A percentile compares a stretch with the other conserved stretches of the same genome.
phyloP scores from a whole-genome alignment of 2,797 vertebrate genomes.

The Meriones psammophilus region DNA sequence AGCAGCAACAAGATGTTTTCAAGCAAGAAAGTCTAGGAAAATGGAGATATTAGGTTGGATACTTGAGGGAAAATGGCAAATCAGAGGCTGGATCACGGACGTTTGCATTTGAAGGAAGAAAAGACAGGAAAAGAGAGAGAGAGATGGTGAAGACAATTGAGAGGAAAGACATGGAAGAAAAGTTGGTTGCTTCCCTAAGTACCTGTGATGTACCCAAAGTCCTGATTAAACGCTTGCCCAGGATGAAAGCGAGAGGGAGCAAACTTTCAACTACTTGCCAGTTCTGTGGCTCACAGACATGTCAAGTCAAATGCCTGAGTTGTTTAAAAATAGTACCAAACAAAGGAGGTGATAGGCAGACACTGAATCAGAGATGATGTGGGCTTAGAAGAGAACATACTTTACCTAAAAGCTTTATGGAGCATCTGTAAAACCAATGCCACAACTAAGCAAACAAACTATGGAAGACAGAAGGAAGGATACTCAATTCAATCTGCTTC shows the following conservation, averaged over 20 bases:
- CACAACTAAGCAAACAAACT: neutral
- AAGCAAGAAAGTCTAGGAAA: neutral
- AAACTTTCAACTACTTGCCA: constrained; percentile 4
- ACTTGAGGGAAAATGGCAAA: neutral
- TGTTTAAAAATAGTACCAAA: neutral
- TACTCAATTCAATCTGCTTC: neutral
- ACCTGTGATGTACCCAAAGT: neutral
- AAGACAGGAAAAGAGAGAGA: neutral
- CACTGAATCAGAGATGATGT: neutral
- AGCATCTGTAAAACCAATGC: neutral
- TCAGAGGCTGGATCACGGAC: neutral
- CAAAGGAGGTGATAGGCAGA: neutral
- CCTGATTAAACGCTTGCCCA: neutral
- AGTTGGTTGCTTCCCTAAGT: neutral
- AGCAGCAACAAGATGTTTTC: neutral
- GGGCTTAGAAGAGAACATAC: neutral
- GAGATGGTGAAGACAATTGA: neutral
- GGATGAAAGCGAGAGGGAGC: neutral
- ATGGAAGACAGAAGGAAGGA: neutral
- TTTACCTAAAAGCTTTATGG: neutral
- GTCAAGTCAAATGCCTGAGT: constrained; percentile 18
- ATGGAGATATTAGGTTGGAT: neutral
- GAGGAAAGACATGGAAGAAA: neutral
- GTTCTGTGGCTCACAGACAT: neutral
- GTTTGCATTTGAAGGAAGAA: neutral